A percentile compares a stretch with the other conserved stretches of the same genome.
Conservation (phyloP, 2,113 vertebrate species). For the Antigone vipio region DNA sequence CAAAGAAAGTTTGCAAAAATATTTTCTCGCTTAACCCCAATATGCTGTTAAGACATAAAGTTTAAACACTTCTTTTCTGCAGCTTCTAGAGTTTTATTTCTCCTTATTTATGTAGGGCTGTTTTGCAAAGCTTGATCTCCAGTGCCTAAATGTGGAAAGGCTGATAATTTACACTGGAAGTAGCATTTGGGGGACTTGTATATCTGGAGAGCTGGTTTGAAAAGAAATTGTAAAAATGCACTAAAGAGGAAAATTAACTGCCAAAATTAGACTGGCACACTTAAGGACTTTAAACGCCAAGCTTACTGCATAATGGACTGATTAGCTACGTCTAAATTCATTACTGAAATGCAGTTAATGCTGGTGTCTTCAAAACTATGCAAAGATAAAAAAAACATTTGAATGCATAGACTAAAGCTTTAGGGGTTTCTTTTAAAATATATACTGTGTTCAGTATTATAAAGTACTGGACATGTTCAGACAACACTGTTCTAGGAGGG, state of each 20-base stretch:
- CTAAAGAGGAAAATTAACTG: constrained; percentile 12
- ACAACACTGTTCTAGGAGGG: neutral
- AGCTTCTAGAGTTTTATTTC: neutral
- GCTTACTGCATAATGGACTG: neutral
- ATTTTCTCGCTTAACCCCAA: neutral
- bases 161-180: constrained; percentile 37
- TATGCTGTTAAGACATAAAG: neutral
- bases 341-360: neutral
- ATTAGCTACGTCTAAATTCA: neutral
- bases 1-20: constrained; percentile 10
- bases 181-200: neutral
- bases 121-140: neutral
- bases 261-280: neutral
- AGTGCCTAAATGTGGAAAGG: constrained; percentile 23
- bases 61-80: neutral
- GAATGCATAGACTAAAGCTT: neutral
- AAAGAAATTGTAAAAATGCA: constrained; percentile 14
- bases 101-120: neutral
- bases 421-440: neutral
- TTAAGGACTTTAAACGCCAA: neutral
- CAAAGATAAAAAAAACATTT: neutral
- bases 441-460: neutral
- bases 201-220: constrained; percentile 38
- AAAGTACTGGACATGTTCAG: neutral
- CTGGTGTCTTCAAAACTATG: neutral